A percentile compares a stretch with the other conserved stretches of the same genome.
Evolutionary conservation across 2,888 invertebrate genomes (phyloP).

Genomic region (Halictus quadricinctus): DNA sequence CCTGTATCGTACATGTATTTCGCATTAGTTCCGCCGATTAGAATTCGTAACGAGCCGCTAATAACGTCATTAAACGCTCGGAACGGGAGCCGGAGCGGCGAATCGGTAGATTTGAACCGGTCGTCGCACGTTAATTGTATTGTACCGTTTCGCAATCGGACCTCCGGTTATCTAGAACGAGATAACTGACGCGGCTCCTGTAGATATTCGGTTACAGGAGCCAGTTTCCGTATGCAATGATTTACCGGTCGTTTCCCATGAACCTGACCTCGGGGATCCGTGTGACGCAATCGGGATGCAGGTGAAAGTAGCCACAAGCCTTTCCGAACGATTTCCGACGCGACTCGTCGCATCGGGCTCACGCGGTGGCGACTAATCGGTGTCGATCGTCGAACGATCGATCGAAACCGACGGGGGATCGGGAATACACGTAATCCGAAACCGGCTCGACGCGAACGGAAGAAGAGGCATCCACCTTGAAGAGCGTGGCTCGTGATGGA

Average conservation of each 20-base stretch:
- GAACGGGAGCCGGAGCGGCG: too few relatives aligned
- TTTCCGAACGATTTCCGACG: conserved; percentile 45
- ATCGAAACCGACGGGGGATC: conserved; percentile 20
- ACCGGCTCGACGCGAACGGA: conserved; percentile 73
- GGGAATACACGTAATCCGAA: conserved; percentile 46
- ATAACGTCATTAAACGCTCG: neutral
- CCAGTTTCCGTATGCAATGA: conserved; percentile 7
- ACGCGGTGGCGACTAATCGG: conserved; percentile 22
- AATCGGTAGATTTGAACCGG: neutral
- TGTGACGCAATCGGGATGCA: conserved; percentile 40
- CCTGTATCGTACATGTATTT: neutral
- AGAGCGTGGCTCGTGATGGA: conserved; percentile 51
- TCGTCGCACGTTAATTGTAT: neutral
- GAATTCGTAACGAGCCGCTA: neutral
- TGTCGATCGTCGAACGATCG: conserved; percentile 36
- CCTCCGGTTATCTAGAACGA: neutral
- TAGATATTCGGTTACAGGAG: neutral
- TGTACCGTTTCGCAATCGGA: neutral
- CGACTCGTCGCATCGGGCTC: neutral
- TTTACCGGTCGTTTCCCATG: conserved; percentile 42
- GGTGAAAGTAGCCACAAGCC: conserved; percentile 53
- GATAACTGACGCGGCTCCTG: neutral
- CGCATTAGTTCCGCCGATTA: neutral
- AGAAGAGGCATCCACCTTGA: conserved; percentile 55
- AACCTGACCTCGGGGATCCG: conserved; percentile 63